Percentiles rank a stretch among this genome's conserved stretches.
Evolutionary conservation across 2,888 invertebrate species (phyloP).

Genomic region (Copidosoma aretas): DNA sequence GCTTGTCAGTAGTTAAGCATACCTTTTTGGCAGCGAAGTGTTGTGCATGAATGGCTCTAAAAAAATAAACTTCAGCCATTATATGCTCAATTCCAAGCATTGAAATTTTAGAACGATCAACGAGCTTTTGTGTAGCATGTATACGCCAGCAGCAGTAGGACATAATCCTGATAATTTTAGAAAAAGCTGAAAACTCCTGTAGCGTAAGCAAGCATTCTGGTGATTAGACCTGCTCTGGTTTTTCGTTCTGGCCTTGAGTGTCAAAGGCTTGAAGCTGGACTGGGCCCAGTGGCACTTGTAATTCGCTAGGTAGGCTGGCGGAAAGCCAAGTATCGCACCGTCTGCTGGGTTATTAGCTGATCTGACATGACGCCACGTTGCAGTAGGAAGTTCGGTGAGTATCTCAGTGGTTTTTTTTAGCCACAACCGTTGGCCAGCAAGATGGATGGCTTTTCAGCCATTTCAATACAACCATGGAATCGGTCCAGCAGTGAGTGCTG

Average conservation of each 20-base stretch:
- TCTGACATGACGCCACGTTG: neutral
- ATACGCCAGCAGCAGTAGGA: neutral
- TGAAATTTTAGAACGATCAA: neutral
- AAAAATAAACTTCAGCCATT: no score
- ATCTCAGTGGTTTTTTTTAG: neutral
- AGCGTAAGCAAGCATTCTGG: neutral
- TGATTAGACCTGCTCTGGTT: neutral
- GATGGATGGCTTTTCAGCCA: neutral
- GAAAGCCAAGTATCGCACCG: neutral
- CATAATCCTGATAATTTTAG: neutral
- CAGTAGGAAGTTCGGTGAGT: neutral
- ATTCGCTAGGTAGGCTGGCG: neutral
- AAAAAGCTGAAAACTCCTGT: neutral
- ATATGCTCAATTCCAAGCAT: no score
- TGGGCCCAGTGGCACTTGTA: no score
- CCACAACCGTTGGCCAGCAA: neutral
- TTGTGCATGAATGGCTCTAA: no score
- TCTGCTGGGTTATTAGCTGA: neutral
- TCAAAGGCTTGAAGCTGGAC: no score
- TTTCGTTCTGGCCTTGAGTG: neutral
- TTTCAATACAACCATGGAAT: neutral
- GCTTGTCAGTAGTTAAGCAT: no score
- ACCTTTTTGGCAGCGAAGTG: no score
- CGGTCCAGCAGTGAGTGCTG: neutral
- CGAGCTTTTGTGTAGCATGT: neutral